Evolutionary conservation across 2,797 vertebrate species (phyloP).

Genomic region (Sebastiscus albofasciatus): DNA sequence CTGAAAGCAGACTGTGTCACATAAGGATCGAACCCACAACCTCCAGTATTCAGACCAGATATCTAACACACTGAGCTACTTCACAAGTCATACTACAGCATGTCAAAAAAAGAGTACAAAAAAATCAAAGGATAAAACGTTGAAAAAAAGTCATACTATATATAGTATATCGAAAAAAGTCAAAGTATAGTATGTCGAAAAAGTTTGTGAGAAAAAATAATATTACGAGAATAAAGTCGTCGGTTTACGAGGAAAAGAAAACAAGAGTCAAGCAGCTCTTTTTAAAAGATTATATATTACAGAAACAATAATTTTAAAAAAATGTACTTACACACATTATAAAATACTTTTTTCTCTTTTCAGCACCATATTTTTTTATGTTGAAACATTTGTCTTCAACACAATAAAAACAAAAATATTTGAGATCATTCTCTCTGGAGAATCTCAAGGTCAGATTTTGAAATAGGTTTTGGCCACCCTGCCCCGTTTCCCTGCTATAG

Average conservation of each 20-base stretch:
- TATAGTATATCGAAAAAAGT: too few species aligned
- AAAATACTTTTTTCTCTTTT: constrained; percentile 81
- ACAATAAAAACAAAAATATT: constrained; percentile 60
- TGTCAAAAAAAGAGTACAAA: too few species aligned
- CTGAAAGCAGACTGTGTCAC: too few species aligned
- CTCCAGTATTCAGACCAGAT: fast-evolving
- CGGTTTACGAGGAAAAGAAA: constrained; percentile 18
- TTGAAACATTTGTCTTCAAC: constrained; percentile 68
- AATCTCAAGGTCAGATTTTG: constrained; percentile 56
- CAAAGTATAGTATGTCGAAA: too few species aligned
- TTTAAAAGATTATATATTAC: constrained; percentile 90
- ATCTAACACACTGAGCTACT: too few species aligned
- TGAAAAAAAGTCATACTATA: too few species aligned
- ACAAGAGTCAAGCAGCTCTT: constrained; percentile 84
- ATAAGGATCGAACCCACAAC: too few species aligned
- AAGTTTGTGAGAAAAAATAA: too few species aligned
- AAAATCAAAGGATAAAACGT: too few species aligned
- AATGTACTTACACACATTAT: constrained; percentile 89
- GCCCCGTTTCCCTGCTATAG: constrained; percentile 40
- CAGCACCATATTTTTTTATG: constrained; percentile 79
- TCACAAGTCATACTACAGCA: too few species aligned
- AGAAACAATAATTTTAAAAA: constrained; percentile 77
- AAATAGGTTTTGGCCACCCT: constrained; percentile 24
- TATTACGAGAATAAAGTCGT: too few species aligned
- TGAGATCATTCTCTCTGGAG: constrained; percentile 61